These are phyloP conservation scores for Epinotia demarniana DNA, from an alignment of 2,888 invertebrate species.

Conservation along the genomic window DNA sequence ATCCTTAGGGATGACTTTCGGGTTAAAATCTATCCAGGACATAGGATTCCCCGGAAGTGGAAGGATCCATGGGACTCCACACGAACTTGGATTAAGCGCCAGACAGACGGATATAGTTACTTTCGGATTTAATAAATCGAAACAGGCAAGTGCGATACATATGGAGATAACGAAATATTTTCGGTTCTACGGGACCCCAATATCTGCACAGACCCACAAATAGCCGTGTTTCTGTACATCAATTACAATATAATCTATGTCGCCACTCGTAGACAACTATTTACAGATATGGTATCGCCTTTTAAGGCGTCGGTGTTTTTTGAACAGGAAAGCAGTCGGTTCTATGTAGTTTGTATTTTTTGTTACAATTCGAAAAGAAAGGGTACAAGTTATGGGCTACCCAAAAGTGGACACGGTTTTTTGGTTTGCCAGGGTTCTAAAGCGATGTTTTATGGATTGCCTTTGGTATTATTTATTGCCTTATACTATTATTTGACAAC, in stretches of 20 bases:
- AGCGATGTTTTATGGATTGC: background rate
- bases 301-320: constrained; percentile 34
- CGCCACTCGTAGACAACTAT: constrained; percentile 32
- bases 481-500: background rate
- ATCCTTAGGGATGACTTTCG: no score
- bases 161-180: no score
- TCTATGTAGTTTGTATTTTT: constrained; percentile 29
- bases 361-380: constrained; percentile 9
- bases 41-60: no score
- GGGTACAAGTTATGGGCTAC: constrained; percentile 25
- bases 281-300: constrained; percentile 39
- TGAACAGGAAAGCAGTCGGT: constrained; percentile 7
- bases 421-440: background rate
- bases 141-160: no score
- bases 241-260: constrained; percentile 45
- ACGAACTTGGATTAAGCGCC: no score
- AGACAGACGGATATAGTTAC: no score
- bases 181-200: constrained; percentile 13
- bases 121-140: no score
- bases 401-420: constrained; percentile 5
- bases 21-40: no score
- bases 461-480: background rate
- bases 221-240: constrained; percentile 32
- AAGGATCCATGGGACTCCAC: no score
- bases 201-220: background rate